A percentile compares a stretch with the other conserved stretches of the same genome.
phyloP scores from a whole-genome alignment of 2,113 vertebrate species.

The Muscicapa adusta region DNA sequence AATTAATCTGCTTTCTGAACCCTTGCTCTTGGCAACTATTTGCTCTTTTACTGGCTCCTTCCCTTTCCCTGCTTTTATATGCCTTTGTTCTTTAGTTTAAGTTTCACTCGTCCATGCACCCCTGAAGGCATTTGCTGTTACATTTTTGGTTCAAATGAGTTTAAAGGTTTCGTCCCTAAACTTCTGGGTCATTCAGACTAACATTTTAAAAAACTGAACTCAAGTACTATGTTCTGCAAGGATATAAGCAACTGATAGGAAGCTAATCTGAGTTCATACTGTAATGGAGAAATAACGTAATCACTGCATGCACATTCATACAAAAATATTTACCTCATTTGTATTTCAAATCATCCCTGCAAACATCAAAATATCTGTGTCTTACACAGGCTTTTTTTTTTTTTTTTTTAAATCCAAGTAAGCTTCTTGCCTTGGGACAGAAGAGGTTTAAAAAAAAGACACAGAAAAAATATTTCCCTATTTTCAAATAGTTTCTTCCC shows the following conservation, averaged over 20 bases:
- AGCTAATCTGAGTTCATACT: neutral
- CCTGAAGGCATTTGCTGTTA: neutral
- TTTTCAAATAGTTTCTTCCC: neutral
- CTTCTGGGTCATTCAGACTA: neutral
- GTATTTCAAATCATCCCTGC: neutral
- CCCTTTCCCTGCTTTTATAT: fast-evolving
- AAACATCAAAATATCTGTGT: neutral
- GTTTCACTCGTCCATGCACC: neutral
- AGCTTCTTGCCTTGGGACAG: neutral
- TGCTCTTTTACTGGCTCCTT: neutral
- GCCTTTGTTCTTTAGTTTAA: neutral
- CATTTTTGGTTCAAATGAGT: neutral
- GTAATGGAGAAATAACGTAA: neutral
- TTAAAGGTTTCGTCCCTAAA: neutral
- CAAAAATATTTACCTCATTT: neutral
- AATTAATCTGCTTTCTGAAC: neutral
- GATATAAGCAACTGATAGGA: neutral
- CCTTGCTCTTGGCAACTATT: neutral
- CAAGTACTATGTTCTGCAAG: neutral
- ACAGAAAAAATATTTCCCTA: neutral
- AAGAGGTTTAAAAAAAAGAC: neutral
- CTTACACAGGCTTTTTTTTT: neutral
- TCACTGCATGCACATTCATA: neutral
- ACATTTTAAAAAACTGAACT: neutral
- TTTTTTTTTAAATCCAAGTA: neutral